Percentiles rank a stretch among this genome's conserved stretches.
Evolutionary conservation across 2,888 invertebrate species (phyloP).

Genomic region (Cheilosia urbana): DNA sequence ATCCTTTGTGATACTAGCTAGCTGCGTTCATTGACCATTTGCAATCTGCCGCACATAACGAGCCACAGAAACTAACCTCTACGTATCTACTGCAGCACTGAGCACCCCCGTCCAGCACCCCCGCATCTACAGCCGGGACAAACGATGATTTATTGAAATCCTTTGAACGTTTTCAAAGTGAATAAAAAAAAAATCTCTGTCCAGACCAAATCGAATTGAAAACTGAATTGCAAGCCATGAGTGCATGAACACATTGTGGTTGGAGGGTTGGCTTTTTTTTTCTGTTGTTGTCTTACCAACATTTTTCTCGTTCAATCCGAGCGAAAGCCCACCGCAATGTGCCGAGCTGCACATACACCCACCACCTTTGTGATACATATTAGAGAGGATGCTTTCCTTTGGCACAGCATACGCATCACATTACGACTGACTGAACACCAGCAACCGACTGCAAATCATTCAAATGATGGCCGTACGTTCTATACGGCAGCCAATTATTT

Average conservation of each 20-base stretch:
- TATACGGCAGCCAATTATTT: conserved; percentile 65
- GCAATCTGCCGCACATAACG: conserved; percentile 67
- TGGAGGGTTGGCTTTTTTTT: conserved; percentile 26
- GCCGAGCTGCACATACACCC: neutral
- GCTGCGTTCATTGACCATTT: conserved; percentile 51
- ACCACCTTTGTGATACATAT: conserved; percentile 4
- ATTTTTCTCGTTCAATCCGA: conserved; percentile 9
- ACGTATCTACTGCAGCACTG: conserved; percentile 37
- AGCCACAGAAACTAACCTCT: conserved; percentile 69
- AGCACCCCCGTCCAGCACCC: conserved; percentile 24
- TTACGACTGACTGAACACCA: conserved; percentile 62
- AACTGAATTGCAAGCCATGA: conserved; percentile 66
- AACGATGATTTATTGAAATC: conserved; percentile 71
- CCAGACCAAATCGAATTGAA: conserved; percentile 57
- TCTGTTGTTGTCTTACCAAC: neutral
- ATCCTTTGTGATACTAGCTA: conserved; percentile 38
- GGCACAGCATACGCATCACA: conserved; percentile 46
- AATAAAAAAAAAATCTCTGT: conserved; percentile 45
- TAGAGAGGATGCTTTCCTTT: conserved; percentile 54
- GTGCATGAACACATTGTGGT: conserved; percentile 66
- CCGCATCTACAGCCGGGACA: conserved; percentile 29
- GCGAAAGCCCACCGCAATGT: conserved; percentile 16
- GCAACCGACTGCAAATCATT: conserved; percentile 69
- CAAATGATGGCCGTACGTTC: conserved; percentile 61
- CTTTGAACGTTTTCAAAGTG: conserved; percentile 60